Conservation (phyloP, 2,888 invertebrate genomes). For the Synergus japonicus region DNA sequence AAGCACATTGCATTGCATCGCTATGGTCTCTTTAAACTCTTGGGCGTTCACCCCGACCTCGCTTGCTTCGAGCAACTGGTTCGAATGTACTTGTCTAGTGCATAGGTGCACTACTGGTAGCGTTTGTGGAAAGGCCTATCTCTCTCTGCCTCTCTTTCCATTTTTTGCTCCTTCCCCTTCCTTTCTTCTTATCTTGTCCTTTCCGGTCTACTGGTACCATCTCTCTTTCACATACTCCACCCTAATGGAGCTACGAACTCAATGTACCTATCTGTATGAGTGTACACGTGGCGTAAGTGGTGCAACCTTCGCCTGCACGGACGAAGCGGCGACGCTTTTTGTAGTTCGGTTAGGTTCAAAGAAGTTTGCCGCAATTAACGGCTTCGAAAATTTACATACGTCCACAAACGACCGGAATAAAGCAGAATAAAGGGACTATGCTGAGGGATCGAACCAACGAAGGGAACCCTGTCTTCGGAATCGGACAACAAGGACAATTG, state of each 20-base stretch:
- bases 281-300: slow-evolving; percentile 20
- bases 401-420: slow-evolving; percentile 60
- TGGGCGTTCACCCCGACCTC: slow-evolving; percentile 77
- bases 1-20: slow-evolving; percentile 71
- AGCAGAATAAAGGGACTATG: slow-evolving; percentile 62
- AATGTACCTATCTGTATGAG: slow-evolving; percentile 39
- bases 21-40: slow-evolving; percentile 75
- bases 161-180: neutral
- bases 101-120: slow-evolving; percentile 72
- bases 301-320: neutral
- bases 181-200: neutral
- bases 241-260: slow-evolving; percentile 58
- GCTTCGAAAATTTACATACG: slow-evolving; percentile 71
- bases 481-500: neutral
- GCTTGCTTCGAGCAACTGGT: slow-evolving; percentile 71
- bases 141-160: slow-evolving; percentile 31
- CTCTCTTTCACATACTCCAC: slow-evolving; percentile 32
- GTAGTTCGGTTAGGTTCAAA: slow-evolving; percentile 63
- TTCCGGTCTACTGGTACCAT: neutral
- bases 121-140: slow-evolving; percentile 51
- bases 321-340: slow-evolving; percentile 61
- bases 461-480: slow-evolving; percentile 14
- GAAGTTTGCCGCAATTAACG: slow-evolving; percentile 70
- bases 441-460: slow-evolving; percentile 35
- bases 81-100: slow-evolving; percentile 70